phyloP scores from a whole-genome alignment of 2,113 vertebrate genomes.

The Donacobius atricapilla region DNA sequence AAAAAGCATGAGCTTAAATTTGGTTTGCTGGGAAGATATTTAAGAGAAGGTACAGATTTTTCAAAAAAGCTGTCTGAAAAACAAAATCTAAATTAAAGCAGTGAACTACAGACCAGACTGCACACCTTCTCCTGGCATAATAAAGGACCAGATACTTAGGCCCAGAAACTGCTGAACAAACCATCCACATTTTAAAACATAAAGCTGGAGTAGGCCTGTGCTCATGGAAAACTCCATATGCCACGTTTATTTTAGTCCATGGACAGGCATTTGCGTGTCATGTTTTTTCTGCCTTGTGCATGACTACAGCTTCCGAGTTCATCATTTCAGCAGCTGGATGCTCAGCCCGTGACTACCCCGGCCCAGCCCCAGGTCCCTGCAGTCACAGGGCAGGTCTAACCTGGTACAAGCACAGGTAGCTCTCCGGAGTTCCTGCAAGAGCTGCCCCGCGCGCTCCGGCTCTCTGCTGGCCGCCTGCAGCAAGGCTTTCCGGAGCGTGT shows the following conservation, averaged over 20 bases:
- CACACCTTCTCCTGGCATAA: neutral
- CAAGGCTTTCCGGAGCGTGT: constrained; percentile 91
- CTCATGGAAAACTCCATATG: neutral
- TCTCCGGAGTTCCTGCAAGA: constrained; percentile 84
- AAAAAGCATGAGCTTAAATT: neutral
- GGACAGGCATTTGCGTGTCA: neutral
- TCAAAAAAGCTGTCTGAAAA: neutral
- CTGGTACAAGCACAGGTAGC: constrained; percentile 74
- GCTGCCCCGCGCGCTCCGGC: constrained; percentile 85
- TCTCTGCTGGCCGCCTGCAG: constrained; percentile 91
- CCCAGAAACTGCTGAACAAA: neutral
- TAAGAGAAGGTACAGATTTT: neutral
- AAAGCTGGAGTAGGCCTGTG: neutral
- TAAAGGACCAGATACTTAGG: neutral
- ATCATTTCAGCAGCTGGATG: neutral
- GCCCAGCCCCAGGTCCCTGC: neutral
- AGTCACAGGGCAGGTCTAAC: constrained; percentile 64
- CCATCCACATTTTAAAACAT: neutral
- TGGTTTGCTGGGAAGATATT: constrained; percentile 21
- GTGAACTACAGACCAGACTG: neutral
- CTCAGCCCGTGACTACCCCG: neutral
- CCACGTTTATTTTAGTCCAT: neutral
- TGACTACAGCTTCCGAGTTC: neutral
- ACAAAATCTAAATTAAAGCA: neutral
- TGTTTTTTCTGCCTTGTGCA: neutral